Percentiles rank a stretch among this genome's conserved stretches.
Evolutionary conservation across 2,797 vertebrate species (phyloP).

Genomic region (Pelochelys cantorii): DNA sequence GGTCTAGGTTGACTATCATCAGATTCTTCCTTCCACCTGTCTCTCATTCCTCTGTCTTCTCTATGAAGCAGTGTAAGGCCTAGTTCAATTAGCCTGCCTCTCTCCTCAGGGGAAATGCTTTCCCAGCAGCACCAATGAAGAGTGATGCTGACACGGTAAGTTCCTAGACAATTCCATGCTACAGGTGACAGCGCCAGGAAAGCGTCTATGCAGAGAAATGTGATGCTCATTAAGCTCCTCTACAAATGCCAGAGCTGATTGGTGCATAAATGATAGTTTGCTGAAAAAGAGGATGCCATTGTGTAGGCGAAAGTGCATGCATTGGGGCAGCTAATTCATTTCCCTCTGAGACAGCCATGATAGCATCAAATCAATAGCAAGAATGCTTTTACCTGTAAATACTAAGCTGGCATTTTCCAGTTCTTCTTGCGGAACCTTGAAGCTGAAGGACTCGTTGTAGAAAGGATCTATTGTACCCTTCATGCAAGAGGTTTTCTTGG

Average conservation of each 20-base stretch:
- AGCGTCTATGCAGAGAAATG: not conserved
- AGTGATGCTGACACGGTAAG: accelerated
- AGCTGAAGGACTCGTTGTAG: constrained; percentile 93
- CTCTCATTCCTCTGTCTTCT: not conserved
- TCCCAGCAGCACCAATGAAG: not conserved
- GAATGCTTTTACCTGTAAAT: constrained; percentile 86
- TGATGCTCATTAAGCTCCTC: not conserved
- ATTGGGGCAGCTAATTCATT: not conserved
- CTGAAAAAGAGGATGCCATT: accelerated
- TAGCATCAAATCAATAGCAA: accelerated
- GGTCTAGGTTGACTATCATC: not conserved
- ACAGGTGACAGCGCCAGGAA: not conserved
- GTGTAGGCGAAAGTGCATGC: not conserved
- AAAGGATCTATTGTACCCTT: constrained; percentile 91
- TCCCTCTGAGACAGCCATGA: accelerated
- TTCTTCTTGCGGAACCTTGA: constrained; percentile 90
- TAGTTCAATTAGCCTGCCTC: not conserved
- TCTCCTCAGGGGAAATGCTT: not conserved
- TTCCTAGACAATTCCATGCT: not conserved
- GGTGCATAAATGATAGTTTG: not conserved
- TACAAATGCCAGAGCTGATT: accelerated
- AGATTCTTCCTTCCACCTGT: not conserved
- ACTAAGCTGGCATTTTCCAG: constrained; percentile 90
- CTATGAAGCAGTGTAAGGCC: not conserved
- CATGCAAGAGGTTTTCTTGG: constrained; percentile 91